Evolutionary conservation across 2,888 invertebrate genomes (phyloP).

Genomic region (Diadegma fenestrale): DNA sequence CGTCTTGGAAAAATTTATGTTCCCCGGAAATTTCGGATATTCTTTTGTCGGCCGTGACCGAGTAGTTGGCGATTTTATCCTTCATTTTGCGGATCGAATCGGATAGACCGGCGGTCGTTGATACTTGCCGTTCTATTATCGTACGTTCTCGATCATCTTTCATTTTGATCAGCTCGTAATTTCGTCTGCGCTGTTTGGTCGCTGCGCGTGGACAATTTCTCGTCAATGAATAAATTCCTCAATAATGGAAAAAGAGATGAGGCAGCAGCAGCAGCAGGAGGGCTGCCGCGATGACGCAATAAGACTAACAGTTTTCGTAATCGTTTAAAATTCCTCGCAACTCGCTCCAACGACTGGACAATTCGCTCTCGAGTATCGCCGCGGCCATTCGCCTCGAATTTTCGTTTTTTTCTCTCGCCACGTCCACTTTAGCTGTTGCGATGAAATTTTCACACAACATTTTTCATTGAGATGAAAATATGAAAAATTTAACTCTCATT

Average conservation of each 20-base stretch:
- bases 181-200: constrained; percentile 70
- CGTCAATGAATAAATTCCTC: constrained; percentile 7
- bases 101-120: constrained; percentile 69
- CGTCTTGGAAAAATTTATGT: constrained; percentile 72
- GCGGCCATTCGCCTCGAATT: constrained; percentile 69
- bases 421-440: constrained; percentile 76
- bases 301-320: constrained; percentile 71
- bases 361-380: constrained; percentile 67
- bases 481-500: no score
- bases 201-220: constrained; percentile 63
- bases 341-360: constrained; percentile 69
- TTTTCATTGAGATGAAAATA: no score
- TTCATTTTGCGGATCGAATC: constrained; percentile 73
- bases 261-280: no score
- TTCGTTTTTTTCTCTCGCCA: constrained; percentile 79
- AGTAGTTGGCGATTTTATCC: constrained; percentile 67
- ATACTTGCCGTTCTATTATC: constrained; percentile 73
- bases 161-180: constrained; percentile 72
- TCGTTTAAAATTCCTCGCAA: constrained; percentile 68
- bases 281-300: no score
- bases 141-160: constrained; percentile 76
- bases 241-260: not conserved
- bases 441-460: no score
- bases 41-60: constrained; percentile 46
- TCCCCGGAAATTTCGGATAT: constrained; percentile 71